Percentiles rank a stretch among this genome's conserved stretches.
Evolutionary conservation across 2,888 invertebrate genomes (phyloP).

Genomic region (Morinoia aosen): DNA sequence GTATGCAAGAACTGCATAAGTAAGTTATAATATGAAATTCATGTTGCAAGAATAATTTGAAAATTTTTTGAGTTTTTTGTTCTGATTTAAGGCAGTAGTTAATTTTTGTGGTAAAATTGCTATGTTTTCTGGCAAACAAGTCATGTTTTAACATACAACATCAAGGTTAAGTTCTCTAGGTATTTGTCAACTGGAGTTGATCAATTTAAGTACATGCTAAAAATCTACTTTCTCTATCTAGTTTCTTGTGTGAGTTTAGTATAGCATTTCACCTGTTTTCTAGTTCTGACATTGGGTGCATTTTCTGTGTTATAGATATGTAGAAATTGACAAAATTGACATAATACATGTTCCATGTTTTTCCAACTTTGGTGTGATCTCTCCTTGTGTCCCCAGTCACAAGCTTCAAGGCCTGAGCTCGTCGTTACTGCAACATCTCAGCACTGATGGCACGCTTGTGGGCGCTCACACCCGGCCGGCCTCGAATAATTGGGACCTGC

Average conservation of each 20-base stretch:
- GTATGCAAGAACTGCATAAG: too few relatives aligned
- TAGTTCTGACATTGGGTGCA: background rate
- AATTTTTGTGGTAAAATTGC: too few relatives aligned
- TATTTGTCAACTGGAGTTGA: too few relatives aligned
- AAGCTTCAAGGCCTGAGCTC: background rate
- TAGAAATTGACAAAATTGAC: background rate
- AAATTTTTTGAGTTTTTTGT: too few relatives aligned
- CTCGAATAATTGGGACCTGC: background rate
- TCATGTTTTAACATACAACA: too few relatives aligned
- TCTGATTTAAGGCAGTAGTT: too few relatives aligned
- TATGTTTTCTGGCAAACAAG: too few relatives aligned
- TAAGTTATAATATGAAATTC: too few relatives aligned
- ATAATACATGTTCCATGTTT: background rate
- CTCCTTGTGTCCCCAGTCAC: background rate
- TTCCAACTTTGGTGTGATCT: background rate
- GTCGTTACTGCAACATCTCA: background rate
- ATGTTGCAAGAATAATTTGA: too few relatives aligned
- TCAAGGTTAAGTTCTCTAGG: too few relatives aligned
- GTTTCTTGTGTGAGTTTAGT: background rate
- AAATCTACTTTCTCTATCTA: background rate
- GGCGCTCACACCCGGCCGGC: background rate
- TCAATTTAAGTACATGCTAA: too few relatives aligned
- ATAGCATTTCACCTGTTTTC: background rate
- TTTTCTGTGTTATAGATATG: too few relatives aligned
- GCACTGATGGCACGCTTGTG: background rate